Percentiles rank a stretch among this genome's conserved stretches.
Evolutionary conservation across 2,888 invertebrate genomes (phyloP).

Genomic region (Resseliella maxima): DNA sequence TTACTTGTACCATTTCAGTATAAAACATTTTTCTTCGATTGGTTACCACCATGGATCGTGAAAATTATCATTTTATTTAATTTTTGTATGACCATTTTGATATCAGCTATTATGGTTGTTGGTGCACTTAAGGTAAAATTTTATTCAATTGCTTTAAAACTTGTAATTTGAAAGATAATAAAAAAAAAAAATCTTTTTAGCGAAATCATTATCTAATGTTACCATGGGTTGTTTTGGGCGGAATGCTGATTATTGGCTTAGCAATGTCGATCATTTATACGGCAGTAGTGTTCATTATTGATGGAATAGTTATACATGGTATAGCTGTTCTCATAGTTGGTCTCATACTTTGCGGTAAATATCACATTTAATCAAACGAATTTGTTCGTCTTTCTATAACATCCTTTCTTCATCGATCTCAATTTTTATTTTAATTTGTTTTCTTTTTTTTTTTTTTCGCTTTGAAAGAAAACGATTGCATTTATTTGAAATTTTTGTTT

Average conservation of each 20-base stretch:
- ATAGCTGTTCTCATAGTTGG: slow-evolving; percentile 74
- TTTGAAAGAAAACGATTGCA: no score
- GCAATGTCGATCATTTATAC: slow-evolving; percentile 84
- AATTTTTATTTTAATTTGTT: no score
- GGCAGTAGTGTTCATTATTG: slow-evolving; percentile 78
- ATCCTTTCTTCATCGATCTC: no score
- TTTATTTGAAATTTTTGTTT: no score
- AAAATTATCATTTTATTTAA: slow-evolving; percentile 84
- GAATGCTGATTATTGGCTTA: slow-evolving; percentile 81
- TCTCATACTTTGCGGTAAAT: slow-evolving; percentile 68
- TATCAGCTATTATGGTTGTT: slow-evolving; percentile 79
- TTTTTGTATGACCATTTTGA: slow-evolving; percentile 83
- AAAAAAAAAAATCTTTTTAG: no score
- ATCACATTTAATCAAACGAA: background rate
- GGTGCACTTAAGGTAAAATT: slow-evolving; percentile 68
- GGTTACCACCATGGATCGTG: slow-evolving; percentile 76
- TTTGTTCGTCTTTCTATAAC: no score
- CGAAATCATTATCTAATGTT: slow-evolving; percentile 84
- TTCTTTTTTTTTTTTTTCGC: no score
- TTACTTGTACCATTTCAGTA: slow-evolving; percentile 76
- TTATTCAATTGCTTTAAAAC: background rate
- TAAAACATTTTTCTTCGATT: slow-evolving; percentile 82
- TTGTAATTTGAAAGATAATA: no score
- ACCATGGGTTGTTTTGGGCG: slow-evolving; percentile 85
- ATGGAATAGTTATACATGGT: slow-evolving; percentile 71